phyloP scores from a whole-genome alignment of 2,797 vertebrate genomes.

The Tarsius wallacei region DNA sequence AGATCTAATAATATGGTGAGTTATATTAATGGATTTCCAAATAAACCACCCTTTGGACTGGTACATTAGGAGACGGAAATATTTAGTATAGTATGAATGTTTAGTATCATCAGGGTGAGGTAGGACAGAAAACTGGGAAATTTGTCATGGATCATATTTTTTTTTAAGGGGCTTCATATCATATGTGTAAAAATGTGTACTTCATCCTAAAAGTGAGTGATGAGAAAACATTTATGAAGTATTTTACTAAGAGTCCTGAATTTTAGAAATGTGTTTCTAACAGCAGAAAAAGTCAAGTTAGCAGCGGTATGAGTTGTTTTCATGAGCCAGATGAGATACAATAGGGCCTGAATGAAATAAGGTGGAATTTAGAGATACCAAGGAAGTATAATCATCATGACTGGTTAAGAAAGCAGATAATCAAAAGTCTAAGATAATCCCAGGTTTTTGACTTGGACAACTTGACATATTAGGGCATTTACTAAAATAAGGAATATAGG shows the following conservation, averaged over 20 bases:
- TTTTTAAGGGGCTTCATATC: slow-evolving; percentile 24
- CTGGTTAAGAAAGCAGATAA: neutral
- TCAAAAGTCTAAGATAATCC: neutral
- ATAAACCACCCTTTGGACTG: neutral
- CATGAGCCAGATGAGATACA: slow-evolving; percentile 34
- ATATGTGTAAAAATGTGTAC: slow-evolving; percentile 2
- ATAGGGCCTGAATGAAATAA: neutral
- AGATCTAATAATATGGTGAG: neutral
- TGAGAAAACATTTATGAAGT: neutral
- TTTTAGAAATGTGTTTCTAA: slow-evolving; percentile 5
- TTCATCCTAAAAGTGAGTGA: slow-evolving; percentile 54
- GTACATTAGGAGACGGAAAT: neutral
- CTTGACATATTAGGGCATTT: neutral
- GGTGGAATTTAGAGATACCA: neutral
- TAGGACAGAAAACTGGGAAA: neutral
- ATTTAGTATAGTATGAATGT: neutral
- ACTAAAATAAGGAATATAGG: neutral
- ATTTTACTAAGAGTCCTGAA: neutral
- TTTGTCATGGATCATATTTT: neutral
- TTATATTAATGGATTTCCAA: slow-evolving; percentile 2
- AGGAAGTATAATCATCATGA: neutral
- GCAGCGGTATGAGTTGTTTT: neutral
- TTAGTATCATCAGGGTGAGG: neutral
- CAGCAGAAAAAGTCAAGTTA: neutral
- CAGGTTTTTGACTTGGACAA: neutral